Evolutionary conservation across 2,113 vertebrate genomes (phyloP), one percentile per base, ranked within the genome.

Genomic region (Cisticola juncidis): DNA sequence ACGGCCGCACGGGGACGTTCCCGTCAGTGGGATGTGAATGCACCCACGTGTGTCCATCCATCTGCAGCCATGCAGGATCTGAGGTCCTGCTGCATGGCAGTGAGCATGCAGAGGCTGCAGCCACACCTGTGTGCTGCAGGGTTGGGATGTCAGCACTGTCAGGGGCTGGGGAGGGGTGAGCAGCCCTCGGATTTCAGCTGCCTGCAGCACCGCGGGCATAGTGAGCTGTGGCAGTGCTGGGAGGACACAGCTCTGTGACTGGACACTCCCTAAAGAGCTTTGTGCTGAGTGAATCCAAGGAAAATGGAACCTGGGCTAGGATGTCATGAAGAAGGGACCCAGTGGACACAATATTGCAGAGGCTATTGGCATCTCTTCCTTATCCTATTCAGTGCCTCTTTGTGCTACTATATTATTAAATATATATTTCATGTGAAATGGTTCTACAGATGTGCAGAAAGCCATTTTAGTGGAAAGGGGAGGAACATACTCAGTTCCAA

Each of bases 41-140:
- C 86, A 95, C 92, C 54, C 73, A 56, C 97, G 90, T 86, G 78
- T 96, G 96, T 94, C 92, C 66, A 58, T 93, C 97, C 97, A 96
- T 98, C 97, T 98, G 97, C 95, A 94, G 91, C 24, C 73, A 65
- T 6, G 6, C 87, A 87, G 60, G 26, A 3, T 9, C n/a, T n/a
- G 61, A 47, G 7, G 45, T 72, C 26, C 83, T 92, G 81, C 79
- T 92, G 79, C 92, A 69, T 66, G 90, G 10, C 26, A 64, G 25
- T 90, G 89, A 81, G 81, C 0, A 64, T 9, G 48, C 53, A 20
- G 82, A 70, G 88, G 60, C 94, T 81, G 91, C 23, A 91, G 73
- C 18, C 22, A 4, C 14, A 1, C 3, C 0, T 9, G 4, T 4
- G 60, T 40, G 87, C 69, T 33, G n/a, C 82, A 31, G 38, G 84